Evolutionary conservation across 2,888 invertebrate species (phyloP).

Genomic region (Patella pellucida): DNA sequence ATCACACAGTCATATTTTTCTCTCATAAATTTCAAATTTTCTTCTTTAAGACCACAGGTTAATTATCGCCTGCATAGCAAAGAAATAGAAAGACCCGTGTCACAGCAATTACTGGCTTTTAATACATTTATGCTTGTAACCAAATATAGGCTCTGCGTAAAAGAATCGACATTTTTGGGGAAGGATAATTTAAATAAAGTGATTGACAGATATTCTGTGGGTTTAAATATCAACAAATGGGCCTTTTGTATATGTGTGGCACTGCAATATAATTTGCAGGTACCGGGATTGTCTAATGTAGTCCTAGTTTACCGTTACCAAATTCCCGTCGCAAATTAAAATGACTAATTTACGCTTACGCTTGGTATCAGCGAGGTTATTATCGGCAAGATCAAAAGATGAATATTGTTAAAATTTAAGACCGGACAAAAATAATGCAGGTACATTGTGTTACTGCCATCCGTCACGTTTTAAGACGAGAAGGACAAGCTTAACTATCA

Average conservation of each 20-base stretch:
- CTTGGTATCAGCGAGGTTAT: not conserved
- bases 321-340: not conserved
- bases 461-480: slow-evolving; percentile 10
- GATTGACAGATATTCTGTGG: slow-evolving; percentile 1
- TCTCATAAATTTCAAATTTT: no score
- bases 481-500: slow-evolving; percentile 7
- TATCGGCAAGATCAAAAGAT: slow-evolving; percentile 5
- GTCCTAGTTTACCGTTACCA: slow-evolving; percentile 4
- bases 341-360: slow-evolving; percentile 2
- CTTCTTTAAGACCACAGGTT: not conserved
- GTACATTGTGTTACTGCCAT: slow-evolving; percentile 2
- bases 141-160: not conserved
- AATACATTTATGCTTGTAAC: not conserved
- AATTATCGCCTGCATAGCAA: slow-evolving; percentile 5
- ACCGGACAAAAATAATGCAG: not conserved
- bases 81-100: no score
- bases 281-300: not conserved
- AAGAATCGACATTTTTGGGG: no score
- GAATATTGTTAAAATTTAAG: slow-evolving; percentile 10
- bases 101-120: no score
- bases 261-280: not conserved
- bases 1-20: no score
- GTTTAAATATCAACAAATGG: not conserved
- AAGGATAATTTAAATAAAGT: not conserved
- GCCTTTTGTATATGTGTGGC: no score